Evolutionary conservation across 2,797 vertebrate genomes (phyloP).

Genomic region (Myotis findleyi): DNA sequence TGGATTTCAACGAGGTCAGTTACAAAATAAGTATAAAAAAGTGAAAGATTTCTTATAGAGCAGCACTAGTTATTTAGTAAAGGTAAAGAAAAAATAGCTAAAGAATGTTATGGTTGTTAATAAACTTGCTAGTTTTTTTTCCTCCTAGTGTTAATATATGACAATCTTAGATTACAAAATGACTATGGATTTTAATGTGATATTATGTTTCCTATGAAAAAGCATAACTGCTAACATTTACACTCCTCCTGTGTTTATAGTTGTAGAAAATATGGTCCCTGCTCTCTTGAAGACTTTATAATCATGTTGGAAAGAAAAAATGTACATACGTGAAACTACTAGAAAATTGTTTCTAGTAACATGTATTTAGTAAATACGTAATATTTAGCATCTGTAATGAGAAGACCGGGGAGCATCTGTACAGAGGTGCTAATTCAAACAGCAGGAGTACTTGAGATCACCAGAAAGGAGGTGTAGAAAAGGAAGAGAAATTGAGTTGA

Average conservation of each 20-base stretch:
- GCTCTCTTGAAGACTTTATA: background rate
- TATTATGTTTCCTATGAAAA: constrained; percentile 16
- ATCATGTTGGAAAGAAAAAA: constrained; percentile 17
- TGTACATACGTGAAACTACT: background rate
- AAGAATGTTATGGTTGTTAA: background rate
- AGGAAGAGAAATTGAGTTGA: background rate
- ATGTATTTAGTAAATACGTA: constrained; percentile 32
- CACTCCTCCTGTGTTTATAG: background rate
- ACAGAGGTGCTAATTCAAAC: background rate
- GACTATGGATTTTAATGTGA: constrained; percentile 22
- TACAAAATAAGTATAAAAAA: constrained; percentile 35
- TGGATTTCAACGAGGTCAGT: background rate
- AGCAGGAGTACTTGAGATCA: background rate
- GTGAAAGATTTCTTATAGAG: background rate
- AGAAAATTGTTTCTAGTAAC: background rate
- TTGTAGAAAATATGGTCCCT: background rate
- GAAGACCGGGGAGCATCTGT: background rate
- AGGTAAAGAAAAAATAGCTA: background rate
- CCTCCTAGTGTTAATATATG: background rate
- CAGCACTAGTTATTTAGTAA: background rate
- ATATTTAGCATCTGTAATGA: background rate
- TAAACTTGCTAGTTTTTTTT: background rate
- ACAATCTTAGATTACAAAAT: constrained; percentile 22
- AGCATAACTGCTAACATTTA: background rate
- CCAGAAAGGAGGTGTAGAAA: background rate